Evolutionary conservation across 2,797 vertebrate genomes (phyloP), one percentile per base, ranked within the genome.

Genomic region (Anolis apletophallus): DNA sequence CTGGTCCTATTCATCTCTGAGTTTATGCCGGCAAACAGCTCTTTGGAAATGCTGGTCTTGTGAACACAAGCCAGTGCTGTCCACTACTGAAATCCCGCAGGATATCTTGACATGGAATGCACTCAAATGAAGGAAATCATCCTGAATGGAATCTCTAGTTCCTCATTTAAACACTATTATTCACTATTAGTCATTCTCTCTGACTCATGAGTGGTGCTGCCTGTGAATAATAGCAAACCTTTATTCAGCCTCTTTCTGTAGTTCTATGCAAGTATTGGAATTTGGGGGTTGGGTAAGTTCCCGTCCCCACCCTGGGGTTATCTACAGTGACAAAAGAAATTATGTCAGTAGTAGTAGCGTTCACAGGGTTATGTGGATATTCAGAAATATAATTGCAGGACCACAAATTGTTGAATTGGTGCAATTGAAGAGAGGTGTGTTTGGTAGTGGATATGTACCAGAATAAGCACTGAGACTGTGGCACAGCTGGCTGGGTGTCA

Each of bases 1-100:
- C 68, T 88, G 74, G 23, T 11, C 89, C 74, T 61, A 92, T 81
- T 84, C 88, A 79, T 83, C 86, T 86, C 85, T 71, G 80, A 77
- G 55, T 17, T 26, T 83, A 67, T 2, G 36, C 36, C 86, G 82
- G 73, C 46, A 13, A 88, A 80, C 73, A 61, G 84, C n/a, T 84
- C 79, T 26, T 67, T 46, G 73, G 59, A 82, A 87, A 77, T 78
- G 29, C 77, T 78, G 73, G 5, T 14, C 55, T 7, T 68, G 54
- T 19, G 72, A 9, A 1, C 55, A 7, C 61, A 64, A 87, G 34
- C 40, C 16, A 26, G 23, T 12, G 80, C 61, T 55, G 59, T 36
- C 19, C 61, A 85, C 57, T 50, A 17, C 6, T 69, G 34, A 87
- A 91, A 89, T 71, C 81, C 19, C 59, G 29, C 32, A 29, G 59